These are phyloP conservation scores for Thunnus maccoyii DNA, from an alignment of 2,113 vertebrate species.

Conservation along the genomic window DNA sequence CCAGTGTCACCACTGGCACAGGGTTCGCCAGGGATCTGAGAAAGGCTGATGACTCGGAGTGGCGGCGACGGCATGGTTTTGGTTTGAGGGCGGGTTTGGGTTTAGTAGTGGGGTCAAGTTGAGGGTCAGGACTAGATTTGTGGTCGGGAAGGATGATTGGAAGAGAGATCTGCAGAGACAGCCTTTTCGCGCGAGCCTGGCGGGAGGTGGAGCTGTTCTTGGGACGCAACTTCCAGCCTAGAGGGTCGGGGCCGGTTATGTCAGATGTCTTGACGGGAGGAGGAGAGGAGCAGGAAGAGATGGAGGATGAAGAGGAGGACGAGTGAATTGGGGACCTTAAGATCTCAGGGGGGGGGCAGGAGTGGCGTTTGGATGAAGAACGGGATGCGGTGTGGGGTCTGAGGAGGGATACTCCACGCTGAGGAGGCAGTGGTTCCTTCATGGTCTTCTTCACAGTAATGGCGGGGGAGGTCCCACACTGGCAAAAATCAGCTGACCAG, in stretches of 20 bases:
- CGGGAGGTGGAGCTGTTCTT: constrained; percentile 70
- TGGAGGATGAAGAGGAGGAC: constrained; percentile 83
- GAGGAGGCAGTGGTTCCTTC: constrained; percentile 90
- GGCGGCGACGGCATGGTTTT: constrained; percentile 40
- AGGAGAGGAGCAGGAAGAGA: constrained; percentile 87
- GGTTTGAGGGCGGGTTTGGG: neutral
- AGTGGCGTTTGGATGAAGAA: constrained; percentile 85
- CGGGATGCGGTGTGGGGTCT: constrained; percentile 76
- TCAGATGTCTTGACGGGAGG: constrained; percentile 84
- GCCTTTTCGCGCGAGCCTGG: constrained; percentile 18
- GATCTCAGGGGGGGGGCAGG: constrained; percentile 90
- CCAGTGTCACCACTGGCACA: neutral
- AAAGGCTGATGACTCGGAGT: constrained; percentile 69
- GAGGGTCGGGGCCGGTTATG: constrained; percentile 85
- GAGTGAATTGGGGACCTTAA: constrained; percentile 86
- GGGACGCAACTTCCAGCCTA: constrained; percentile 86
- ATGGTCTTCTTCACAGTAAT: constrained; percentile 91
- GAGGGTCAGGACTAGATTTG: neutral
- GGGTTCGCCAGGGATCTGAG: neutral
- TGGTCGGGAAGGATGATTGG: constrained; percentile 32
- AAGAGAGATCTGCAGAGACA: constrained; percentile 73
- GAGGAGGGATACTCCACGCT: constrained; percentile 86
- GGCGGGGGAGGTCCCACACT: constrained; percentile 80
- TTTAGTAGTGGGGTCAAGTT: neutral
- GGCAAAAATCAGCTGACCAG: constrained; percentile 83